Evolutionary conservation across 2,797 vertebrate species (phyloP), one percentile per base, ranked within the genome.

Genomic region (Coracias cyanogaster): DNA sequence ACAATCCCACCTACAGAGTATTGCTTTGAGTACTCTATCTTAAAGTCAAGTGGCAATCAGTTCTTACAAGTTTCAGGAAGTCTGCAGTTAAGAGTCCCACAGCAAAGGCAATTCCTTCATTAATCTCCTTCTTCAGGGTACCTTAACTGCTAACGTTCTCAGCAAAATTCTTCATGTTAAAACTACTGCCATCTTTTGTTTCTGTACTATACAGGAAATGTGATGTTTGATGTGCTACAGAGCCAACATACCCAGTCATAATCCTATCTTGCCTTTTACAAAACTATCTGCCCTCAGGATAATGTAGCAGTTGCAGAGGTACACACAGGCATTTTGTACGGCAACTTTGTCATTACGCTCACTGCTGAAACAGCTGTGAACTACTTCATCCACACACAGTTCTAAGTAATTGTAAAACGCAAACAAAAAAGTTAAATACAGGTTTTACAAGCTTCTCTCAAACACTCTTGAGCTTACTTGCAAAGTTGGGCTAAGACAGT

Each of bases 401-500:
- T 77, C 33, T 67, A 55, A 89, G 83, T 24, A 22, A 51, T 1
- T 28, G 10, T 6, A 51, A 46, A 48, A 54, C 39, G 20, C 29
- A 71, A 86, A 65, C 12, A 18, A 81, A 52, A 87, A 89, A 26
- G 49, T 2, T 26, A 8, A 67, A 57, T 41, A 8, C 6, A 46
- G 12, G 3, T 46, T 45, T 71, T 55, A 72, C n/a, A 73, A 76
- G 37, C 12, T 57, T 78, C 60, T 70, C 29, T 82, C 64, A 81
- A 94, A 87, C 26, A 41, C 46, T 69, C 33, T 64, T 16, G 35
- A 67, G 60, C 98, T 98, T 97, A 99, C 99, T 98, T 99, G 99
- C 49, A 99, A 97, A 87, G 98, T 98, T 9, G 99, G 98, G 84
- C 98, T 99, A 70, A 99, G 99, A 84, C 99, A 99, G 91, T 99